Base-by-base conservation (phyloP, 2,797 vertebrate genomes). In the Sebastes itinus region DNA sequence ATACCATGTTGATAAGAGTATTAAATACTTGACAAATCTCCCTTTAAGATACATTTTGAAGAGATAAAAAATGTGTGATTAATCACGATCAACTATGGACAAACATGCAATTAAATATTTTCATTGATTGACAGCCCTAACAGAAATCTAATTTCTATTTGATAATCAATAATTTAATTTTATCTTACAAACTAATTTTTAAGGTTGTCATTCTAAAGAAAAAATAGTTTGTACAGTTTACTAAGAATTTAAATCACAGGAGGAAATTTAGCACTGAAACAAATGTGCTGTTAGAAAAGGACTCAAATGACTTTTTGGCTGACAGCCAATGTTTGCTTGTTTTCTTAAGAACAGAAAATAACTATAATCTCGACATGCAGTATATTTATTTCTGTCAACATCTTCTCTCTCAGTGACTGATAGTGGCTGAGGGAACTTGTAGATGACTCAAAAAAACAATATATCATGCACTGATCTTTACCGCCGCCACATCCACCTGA, bases 371-470 rank as follows among this genome's bases (percentile, higher is more conserved):
- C 11, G 58, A 22, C 6, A 58, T 71, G n/a, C 71, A 49, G 68
- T 42, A 62, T 10, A 55, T 72, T 30, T 12, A 10, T 66, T 54
- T 78, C 25, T 30, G n/a, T 77, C 46, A 56, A 59, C 32, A 82
- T 60, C 22, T 66, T 82, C 56, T 55, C 63, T 63, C 46, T 52
- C 18, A 23, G 60, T 59, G 69, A 52, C 59, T 56, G 59, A 65
- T 83, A 71, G 72, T 38, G 35, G 63, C 56, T 30, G 58, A 28
- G 13, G 32, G 61, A 52, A 33, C 18, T 46, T 64, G 49, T 54
- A 68, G 74, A 82, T 85, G 78, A 89, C 23, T 89, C 75, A 79
- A 1, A 74, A 74, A 12, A 52, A 60, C 68, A 14, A 72, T 38
- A 42, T 1, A 49, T 78, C 61, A 12, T 28, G 35, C 67, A 54